Evolutionary conservation across 1,140 invertebrate species (phyloP).

Genomic region (Leptinotarsa texana): DNA sequence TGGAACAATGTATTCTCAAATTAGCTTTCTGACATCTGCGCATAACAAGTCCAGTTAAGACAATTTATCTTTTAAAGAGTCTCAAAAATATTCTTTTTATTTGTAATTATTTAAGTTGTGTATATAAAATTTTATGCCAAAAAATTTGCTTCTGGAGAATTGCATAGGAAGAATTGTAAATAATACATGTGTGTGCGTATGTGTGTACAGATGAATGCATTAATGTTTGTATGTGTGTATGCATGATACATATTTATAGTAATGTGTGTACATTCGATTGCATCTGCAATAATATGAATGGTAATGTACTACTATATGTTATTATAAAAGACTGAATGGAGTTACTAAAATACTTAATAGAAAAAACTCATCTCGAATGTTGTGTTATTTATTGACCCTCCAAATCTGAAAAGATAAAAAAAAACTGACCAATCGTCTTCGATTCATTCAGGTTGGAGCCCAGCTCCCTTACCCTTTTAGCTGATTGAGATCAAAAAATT

Average conservation of each 20-base stretch:
- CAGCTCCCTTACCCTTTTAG: no score
- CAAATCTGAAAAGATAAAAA: no score
- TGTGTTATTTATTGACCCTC: slow-evolving; percentile 22
- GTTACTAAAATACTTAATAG: slow-evolving; percentile 54
- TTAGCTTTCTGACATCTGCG: slow-evolving; percentile 47
- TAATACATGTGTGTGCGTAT: slow-evolving; percentile 53
- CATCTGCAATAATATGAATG: slow-evolving; percentile 57
- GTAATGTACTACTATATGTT: slow-evolving; percentile 57
- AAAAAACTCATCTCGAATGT: slow-evolving; percentile 32
- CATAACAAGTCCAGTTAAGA: slow-evolving; percentile 34
- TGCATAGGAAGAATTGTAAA: slow-evolving; percentile 52
- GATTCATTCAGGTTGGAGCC: no score
- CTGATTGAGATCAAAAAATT: no score
- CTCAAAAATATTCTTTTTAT: slow-evolving; percentile 23
- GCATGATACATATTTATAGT: slow-evolving; percentile 55
- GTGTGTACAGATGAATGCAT: slow-evolving; percentile 42
- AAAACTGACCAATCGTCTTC: no score
- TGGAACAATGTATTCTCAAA: slow-evolving; percentile 42
- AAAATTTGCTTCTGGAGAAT: slow-evolving; percentile 45
- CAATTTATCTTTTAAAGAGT: slow-evolving; percentile 22
- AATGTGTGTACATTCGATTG: slow-evolving; percentile 56
- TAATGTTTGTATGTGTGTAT: slow-evolving; percentile 46
- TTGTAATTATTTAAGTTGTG: slow-evolving; percentile 40
- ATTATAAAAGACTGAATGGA: slow-evolving; percentile 58
- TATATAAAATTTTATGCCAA: slow-evolving; percentile 46